Evolutionary conservation across 2,888 invertebrate genomes (phyloP).

Genomic region (Oligia latruncula): DNA sequence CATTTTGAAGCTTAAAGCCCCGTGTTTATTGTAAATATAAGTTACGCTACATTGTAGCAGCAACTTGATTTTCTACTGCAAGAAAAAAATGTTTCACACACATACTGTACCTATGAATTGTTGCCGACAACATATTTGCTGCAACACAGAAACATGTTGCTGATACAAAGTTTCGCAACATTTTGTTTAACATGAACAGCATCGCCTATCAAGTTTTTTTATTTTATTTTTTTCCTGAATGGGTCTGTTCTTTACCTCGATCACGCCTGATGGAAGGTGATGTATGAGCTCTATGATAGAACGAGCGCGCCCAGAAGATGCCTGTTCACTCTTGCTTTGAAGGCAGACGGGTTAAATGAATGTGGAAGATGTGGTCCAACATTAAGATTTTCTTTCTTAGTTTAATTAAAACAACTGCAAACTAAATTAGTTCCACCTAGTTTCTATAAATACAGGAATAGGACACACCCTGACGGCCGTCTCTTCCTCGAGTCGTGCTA

Average conservation of each 20-base stretch:
- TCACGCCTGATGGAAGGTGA: not conserved
- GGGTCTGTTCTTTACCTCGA: not conserved
- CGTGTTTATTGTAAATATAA: not conserved
- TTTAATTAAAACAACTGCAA: constrained; percentile 64
- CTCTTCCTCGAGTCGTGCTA: constrained; percentile 42
- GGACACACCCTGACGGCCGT: constrained; percentile 49
- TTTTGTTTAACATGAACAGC: not conserved
- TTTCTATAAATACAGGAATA: constrained; percentile 64
- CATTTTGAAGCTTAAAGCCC: constrained; percentile 15
- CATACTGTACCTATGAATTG: not conserved
- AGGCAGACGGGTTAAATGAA: not conserved
- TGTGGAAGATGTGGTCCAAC: not conserved
- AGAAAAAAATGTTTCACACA: not conserved
- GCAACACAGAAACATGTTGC: constrained; percentile 17
- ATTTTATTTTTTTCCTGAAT: not conserved
- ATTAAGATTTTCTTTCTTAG: constrained; percentile 8
- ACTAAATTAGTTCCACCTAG: constrained; percentile 64
- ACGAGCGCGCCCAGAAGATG: not conserved
- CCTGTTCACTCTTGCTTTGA: not conserved
- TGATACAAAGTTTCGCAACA: not conserved
- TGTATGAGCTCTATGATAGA: not conserved
- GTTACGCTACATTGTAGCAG: not conserved
- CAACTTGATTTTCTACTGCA: not conserved
- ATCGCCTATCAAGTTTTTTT: not conserved
- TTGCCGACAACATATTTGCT: not conserved